Conservation (phyloP, 2,113 vertebrate genomes). For the Capricornis sumatraensis region DNA sequence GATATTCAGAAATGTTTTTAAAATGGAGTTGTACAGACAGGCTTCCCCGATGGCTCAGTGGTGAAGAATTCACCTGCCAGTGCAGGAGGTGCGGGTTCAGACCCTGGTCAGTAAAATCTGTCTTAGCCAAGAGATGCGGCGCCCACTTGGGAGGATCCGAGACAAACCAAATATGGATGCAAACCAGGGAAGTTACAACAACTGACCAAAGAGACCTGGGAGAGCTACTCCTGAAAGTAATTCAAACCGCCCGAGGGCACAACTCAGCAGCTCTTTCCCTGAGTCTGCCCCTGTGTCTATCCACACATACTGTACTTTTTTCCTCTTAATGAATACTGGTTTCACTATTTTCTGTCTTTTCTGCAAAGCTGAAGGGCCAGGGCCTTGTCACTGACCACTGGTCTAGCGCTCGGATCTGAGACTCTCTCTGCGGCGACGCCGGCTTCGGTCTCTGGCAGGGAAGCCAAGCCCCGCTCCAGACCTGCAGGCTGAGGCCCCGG, state of each 20-base stretch:
- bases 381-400: background rate
- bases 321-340: background rate
- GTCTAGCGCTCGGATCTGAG: background rate
- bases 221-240: background rate
- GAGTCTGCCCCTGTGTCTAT: background rate
- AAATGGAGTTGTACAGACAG: no score
- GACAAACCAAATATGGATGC: background rate
- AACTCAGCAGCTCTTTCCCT: background rate
- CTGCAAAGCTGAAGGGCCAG: background rate
- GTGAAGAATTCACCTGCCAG: background rate
- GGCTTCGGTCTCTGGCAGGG: background rate
- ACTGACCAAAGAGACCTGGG: background rate
- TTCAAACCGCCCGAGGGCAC: fast-evolving
- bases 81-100: background rate
- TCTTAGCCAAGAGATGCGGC: background rate
- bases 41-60: background rate
- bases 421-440: fast-evolving
- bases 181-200: background rate
- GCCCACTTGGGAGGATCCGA: background rate
- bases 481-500: background rate
- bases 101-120: background rate
- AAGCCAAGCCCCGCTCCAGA: background rate
- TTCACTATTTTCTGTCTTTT: background rate
- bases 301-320: background rate
- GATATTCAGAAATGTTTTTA: background rate